Conservation (phyloP, 2,113 vertebrate species). For the Cyanoderma ruficeps region DNA sequence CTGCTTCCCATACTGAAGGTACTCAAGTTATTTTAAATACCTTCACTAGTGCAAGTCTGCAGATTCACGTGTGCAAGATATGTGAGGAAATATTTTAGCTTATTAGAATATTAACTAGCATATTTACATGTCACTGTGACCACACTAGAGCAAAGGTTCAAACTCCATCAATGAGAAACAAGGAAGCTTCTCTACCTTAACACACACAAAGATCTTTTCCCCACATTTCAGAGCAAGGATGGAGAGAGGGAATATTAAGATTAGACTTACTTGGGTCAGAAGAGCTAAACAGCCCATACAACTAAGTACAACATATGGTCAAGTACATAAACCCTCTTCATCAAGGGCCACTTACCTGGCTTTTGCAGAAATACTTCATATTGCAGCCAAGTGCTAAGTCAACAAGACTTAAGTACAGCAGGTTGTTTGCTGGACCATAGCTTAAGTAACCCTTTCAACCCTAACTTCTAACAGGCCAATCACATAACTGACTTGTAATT, state of each 20-base stretch:
- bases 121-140: too few species aligned
- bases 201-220: accelerated
- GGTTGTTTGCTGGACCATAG: neutral
- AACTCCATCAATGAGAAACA: neutral
- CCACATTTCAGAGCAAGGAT: accelerated
- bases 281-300: neutral
- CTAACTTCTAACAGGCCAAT: neutral
- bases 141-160: accelerated
- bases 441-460: neutral
- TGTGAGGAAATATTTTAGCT: accelerated
- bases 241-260: accelerated
- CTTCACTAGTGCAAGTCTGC: too few species aligned
- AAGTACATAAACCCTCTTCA: neutral
- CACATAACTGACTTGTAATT: neutral
- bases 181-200: neutral
- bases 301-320: neutral
- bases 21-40: neutral
- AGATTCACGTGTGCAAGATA: accelerated
- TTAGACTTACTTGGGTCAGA: neutral
- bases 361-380: neutral
- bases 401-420: neutral
- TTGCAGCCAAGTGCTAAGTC: neutral
- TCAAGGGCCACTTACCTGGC: neutral
- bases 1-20: neutral
- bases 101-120: accelerated